Evolutionary conservation across 2,113 vertebrate species (phyloP).

Genomic region (Tor tambroides): DNA sequence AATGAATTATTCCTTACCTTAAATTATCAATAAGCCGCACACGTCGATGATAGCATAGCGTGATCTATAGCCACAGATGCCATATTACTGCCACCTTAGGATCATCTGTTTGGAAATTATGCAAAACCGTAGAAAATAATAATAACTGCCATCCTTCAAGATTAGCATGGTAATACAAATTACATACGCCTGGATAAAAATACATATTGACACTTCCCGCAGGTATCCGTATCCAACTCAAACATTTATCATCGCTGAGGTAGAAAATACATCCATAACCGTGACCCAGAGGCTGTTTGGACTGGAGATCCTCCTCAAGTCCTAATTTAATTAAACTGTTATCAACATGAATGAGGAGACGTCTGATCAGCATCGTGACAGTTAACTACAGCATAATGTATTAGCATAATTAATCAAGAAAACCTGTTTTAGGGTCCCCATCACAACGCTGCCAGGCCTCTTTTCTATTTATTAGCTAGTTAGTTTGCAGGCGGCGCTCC

Average conservation of each 20-base stretch:
- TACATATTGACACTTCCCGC: constrained; percentile 1
- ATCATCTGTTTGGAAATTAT: constrained; percentile 17
- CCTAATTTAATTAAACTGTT: constrained; percentile 57
- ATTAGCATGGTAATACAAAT: constrained; percentile 17
- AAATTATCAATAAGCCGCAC: constrained; percentile 18
- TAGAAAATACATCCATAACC: constrained; percentile 3
- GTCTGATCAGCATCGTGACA: constrained; percentile 53
- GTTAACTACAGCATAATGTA: constrained; percentile 58
- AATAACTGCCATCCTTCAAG: not conserved
- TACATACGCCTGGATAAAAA: not conserved
- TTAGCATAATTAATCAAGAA: constrained; percentile 60
- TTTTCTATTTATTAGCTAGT: constrained; percentile 42
- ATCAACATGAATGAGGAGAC: constrained; percentile 33
- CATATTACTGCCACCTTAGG: not conserved
- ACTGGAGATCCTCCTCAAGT: not conserved
- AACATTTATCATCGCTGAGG: not conserved
- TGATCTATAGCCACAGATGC: not conserved
- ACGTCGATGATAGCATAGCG: not conserved
- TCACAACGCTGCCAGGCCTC: constrained; percentile 42
- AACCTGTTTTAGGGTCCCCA: constrained; percentile 45
- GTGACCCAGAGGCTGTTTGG: not conserved
- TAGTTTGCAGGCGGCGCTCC: constrained; percentile 44
- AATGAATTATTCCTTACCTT: not conserved
- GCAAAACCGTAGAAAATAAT: constrained; percentile 12
- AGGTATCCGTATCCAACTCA: constrained; percentile 14